These are phyloP conservation scores for Myotis findleyi DNA, from an alignment of 2,797 vertebrate genomes.

Conservation along the genomic window DNA sequence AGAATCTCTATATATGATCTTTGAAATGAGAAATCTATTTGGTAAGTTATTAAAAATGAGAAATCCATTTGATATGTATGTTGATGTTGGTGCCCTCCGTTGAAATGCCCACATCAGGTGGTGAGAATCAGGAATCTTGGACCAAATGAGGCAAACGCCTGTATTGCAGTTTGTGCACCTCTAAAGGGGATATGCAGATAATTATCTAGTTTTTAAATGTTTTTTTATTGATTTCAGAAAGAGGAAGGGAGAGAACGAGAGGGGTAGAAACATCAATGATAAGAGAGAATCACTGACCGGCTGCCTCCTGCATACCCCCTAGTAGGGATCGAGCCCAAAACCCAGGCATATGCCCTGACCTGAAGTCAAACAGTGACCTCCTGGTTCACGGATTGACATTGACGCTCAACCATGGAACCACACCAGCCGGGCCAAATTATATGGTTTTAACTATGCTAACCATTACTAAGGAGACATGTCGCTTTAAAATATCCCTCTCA, in stretches of 20 bases:
- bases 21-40: background rate
- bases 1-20: background rate
- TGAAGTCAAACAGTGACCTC: no score
- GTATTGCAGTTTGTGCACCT: background rate
- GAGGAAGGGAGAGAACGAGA: no score
- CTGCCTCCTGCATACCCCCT: no score
- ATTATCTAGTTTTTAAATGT: background rate
- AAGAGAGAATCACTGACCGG: no score
- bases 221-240: no score
- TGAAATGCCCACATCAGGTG: background rate
- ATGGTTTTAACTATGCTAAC: background rate
- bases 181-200: background rate
- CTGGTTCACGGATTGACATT: no score
- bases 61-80: background rate
- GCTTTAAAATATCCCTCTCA: background rate
- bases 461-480: background rate
- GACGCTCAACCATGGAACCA: no score
- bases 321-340: no score
- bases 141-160: background rate
- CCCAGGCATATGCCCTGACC: no score
- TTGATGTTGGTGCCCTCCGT: background rate
- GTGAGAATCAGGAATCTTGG: background rate
- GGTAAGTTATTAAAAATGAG: background rate
- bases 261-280: no score
- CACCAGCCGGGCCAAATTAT: background rate